Evolutionary conservation across 37 sponge, comb jelly and placozoan genomes (phyloP), one percentile per base, ranked within the genome.

Genomic region (Oscarella lobularis): DNA sequence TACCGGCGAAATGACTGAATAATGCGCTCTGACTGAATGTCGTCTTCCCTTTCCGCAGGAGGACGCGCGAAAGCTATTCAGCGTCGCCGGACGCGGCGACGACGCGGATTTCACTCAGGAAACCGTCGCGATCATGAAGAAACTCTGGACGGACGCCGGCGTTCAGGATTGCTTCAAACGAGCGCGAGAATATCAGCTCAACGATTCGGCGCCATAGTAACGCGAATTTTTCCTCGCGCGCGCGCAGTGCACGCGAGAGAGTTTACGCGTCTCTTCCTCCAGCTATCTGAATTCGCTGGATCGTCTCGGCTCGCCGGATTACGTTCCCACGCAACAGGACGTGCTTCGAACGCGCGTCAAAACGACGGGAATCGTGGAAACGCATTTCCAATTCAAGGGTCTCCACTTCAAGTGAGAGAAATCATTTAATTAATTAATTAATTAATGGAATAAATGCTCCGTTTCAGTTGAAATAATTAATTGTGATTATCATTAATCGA

Each of bases 131-230:
- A 34, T 36, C 1, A 85, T 94, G 85, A 90, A 79, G 48, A 38
- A 79, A 3, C 75, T 94, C 2, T 94, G 95, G 95, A 35, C 39
- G 1, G 91, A 94, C 38, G 41, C 35, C 2, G 87, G 92, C 35
- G 83, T 94, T 1, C 88, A 87, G 71, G 72, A 80, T 35, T 90
- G 91, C 38, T 86, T 94, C 69, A 38, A 32, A 0, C 68, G 92
- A 30, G 83, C 95, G 2, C 76, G 85, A 4, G 88, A 90, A 75
- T 94, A 90, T 67, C 95, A 94, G 40, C 80, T 94, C 38, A 94
- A 94, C 74, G 95, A 94, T 40, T 94, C 95, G 27, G 95, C 95
- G 33, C 83, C 82, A 77, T 94, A 90, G n/a, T n/a, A n/a, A n/a
- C n/a, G n/a, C n/a, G n/a, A n/a, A n/a, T n/a, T n/a, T n/a, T n/a